phyloP scores from a whole-genome alignment of 2,113 vertebrate species.

The Poecilia latipinna region DNA sequence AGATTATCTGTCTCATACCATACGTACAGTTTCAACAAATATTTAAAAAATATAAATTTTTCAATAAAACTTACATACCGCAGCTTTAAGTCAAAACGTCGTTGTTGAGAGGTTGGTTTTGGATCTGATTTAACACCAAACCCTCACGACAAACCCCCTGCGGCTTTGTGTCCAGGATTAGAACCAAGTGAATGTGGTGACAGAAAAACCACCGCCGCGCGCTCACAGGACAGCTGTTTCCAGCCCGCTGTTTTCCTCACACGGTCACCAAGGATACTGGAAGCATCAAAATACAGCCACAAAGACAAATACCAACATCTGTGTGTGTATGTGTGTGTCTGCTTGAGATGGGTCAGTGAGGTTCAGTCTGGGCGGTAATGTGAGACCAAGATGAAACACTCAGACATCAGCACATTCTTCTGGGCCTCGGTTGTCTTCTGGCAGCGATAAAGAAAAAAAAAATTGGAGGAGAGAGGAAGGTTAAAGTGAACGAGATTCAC shows the following conservation, averaged over 20 bases:
- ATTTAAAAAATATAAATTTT: too few species aligned
- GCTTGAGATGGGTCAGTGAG: slow-evolving; percentile 67
- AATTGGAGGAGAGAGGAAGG: slow-evolving; percentile 17
- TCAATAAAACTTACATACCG: too few species aligned
- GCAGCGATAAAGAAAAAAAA: slow-evolving; percentile 31
- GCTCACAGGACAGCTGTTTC: slow-evolving; percentile 64
- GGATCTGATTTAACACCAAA: not conserved
- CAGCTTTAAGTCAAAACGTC: not conserved
- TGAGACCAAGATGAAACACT: slow-evolving; percentile 71
- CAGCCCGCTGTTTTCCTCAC: slow-evolving; percentile 53
- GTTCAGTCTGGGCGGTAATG: slow-evolving; percentile 76
- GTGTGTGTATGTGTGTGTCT: slow-evolving; percentile 33
- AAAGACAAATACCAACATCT: slow-evolving; percentile 65
- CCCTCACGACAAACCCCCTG: too few species aligned
- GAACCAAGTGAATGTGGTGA: slow-evolving; percentile 19
- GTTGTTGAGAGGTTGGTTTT: not conserved
- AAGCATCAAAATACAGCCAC: slow-evolving; percentile 71
- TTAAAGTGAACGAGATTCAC: slow-evolving; percentile 7
- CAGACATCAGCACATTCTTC: slow-evolving; percentile 82
- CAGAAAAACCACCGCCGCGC: slow-evolving; percentile 23
- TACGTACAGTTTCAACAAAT: too few species aligned
- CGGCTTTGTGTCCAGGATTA: not conserved
- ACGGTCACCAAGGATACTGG: slow-evolving; percentile 63
- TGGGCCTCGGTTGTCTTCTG: slow-evolving; percentile 64
- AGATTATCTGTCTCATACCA: too few species aligned